Evolutionary conservation across 2,888 invertebrate genomes (phyloP).

Genomic region (Brachycybe producta): DNA sequence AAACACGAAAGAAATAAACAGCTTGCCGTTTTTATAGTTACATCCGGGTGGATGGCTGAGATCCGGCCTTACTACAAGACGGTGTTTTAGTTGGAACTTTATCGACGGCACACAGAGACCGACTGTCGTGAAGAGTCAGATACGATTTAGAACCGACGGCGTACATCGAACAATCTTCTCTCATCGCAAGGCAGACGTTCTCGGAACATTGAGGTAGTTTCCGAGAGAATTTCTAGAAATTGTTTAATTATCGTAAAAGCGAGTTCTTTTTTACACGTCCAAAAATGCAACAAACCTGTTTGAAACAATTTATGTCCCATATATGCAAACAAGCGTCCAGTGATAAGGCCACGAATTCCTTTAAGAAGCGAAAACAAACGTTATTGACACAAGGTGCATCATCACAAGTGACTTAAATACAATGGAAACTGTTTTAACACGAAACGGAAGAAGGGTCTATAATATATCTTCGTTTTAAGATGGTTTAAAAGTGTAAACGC

Average conservation of each 20-base stretch:
- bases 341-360: conserved; percentile 77
- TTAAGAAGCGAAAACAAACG: conserved; percentile 22
- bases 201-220: conserved; percentile 81
- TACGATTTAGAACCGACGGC: conserved; percentile 90
- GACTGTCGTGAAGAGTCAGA: conserved; percentile 73
- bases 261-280: background rate
- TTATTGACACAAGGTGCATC: too few relatives aligned
- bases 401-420: too few relatives aligned
- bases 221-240: conserved; percentile 60
- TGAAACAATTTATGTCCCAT: conserved; percentile 78
- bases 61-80: conserved; percentile 69
- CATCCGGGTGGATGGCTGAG: too few relatives aligned
- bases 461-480: too few relatives aligned
- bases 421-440: too few relatives aligned
- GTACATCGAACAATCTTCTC: conserved; percentile 66
- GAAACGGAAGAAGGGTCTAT: too few relatives aligned
- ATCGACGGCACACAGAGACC: conserved; percentile 61
- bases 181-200: conserved; percentile 80
- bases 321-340: conserved; percentile 89
- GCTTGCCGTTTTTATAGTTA: background rate
- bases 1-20: conserved; percentile 12
- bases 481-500: too few relatives aligned
- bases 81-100: conserved; percentile 70
- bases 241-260: too few relatives aligned
- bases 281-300: conserved; percentile 42